Percentiles rank a stretch among this genome's conserved stretches.
Evolutionary conservation across 2,113 vertebrate species (phyloP).

Genomic region (Odocoileus hemionus): DNA sequence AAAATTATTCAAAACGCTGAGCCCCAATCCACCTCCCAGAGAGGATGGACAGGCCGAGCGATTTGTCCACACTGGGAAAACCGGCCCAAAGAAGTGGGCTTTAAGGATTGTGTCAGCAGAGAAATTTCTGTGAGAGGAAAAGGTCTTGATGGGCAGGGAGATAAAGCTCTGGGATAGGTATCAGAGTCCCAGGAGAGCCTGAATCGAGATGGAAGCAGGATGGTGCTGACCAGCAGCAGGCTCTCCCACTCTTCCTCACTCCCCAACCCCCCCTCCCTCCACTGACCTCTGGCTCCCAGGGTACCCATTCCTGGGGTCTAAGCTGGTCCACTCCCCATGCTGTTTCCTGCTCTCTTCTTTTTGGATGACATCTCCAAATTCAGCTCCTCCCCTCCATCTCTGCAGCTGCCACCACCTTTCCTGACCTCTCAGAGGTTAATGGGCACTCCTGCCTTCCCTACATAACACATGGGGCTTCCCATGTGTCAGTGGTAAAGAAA

Average conservation of each 20-base stretch:
- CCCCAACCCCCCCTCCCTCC: accelerated
- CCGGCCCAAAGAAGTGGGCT: neutral
- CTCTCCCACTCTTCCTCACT: accelerated
- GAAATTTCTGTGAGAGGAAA: neutral
- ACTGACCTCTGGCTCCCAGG: neutral
- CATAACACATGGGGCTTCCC: neutral
- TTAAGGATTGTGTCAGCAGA: neutral
- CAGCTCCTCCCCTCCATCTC: neutral
- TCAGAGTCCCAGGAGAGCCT: neutral
- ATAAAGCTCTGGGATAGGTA: neutral
- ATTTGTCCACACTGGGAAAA: neutral
- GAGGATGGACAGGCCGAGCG: accelerated
- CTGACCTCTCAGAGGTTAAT: neutral
- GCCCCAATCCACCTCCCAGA: neutral
- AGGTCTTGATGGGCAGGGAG: neutral
- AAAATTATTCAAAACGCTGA: neutral
- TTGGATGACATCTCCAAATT: neutral
- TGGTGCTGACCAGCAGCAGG: too few species aligned
- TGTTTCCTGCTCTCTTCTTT: neutral
- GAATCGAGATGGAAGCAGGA: neutral
- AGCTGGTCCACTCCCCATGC: accelerated
- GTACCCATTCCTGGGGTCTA: neutral
- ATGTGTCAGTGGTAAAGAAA: neutral
- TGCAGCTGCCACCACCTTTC: neutral
- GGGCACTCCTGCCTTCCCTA: neutral